phyloP scores from a whole-genome alignment of 2,888 invertebrate genomes.

The Phengaris arion region DNA sequence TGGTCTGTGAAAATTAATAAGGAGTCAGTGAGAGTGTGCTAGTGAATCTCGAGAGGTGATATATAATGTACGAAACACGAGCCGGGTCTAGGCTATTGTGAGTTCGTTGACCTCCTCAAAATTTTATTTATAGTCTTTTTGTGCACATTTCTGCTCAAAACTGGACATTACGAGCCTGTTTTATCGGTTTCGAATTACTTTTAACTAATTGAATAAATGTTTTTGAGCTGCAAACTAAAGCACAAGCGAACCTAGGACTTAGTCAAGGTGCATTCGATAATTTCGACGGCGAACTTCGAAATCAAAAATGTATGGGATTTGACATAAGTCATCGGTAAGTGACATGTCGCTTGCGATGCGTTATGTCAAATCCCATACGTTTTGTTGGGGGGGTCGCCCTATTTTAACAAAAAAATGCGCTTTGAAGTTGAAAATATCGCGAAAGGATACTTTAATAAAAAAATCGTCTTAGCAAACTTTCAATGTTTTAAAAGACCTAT shows the following conservation, averaged over 20 bases:
- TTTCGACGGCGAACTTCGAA: too few relatives aligned
- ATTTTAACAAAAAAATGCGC: too few relatives aligned
- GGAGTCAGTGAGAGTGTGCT: constrained; percentile 1
- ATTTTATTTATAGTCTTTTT: background rate
- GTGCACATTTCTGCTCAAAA: constrained; percentile 2
- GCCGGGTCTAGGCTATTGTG: constrained; percentile 1
- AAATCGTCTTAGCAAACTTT: too few relatives aligned
- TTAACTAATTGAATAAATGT: background rate
- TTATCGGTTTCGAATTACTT: background rate
- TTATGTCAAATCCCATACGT: too few relatives aligned
- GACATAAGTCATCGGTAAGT: too few relatives aligned
- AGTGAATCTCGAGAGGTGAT: constrained; percentile 1
- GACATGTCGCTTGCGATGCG: too few relatives aligned
- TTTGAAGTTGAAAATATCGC: too few relatives aligned
- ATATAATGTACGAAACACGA: background rate
- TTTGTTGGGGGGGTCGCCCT: too few relatives aligned
- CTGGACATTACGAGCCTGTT: constrained; percentile 9
- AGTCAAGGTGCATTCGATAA: too few relatives aligned
- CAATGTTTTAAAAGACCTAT: too few relatives aligned
- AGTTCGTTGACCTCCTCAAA: constrained; percentile 1
- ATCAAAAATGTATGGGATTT: too few relatives aligned
- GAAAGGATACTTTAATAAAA: too few relatives aligned
- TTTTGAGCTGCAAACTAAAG: background rate
- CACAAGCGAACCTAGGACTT: background rate
- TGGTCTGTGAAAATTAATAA: background rate